Evolutionary conservation across 1,140 invertebrate species (phyloP), one percentile per base, ranked within the genome.

Genomic region (Nasonia longicornis): DNA sequence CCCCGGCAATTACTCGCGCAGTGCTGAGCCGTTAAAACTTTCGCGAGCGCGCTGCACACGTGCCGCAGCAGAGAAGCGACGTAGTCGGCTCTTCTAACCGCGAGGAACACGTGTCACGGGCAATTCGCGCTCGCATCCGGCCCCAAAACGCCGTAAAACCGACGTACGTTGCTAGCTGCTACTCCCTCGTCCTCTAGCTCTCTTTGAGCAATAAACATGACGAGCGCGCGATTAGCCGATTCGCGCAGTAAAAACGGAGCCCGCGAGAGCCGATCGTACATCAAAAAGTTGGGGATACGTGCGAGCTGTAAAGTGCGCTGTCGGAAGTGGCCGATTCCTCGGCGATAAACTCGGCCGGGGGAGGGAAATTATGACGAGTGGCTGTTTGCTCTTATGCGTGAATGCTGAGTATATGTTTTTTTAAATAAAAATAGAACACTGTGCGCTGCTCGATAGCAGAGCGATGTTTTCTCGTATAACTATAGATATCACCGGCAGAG

Each of bases 81-180:
- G 52, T 58, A 58, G 26, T 26, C 66, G 26, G 26, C 26, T 67
- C 66, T 1, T 67, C 22, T 67, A 67, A 26, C 22, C 14, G 29
- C 66, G 66, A 31, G 22, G 66, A 67, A 67, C 66, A 67, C 66
- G 66, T 67, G 66, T 67, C 66, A 58, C 52, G 66, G 66, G 22
- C 66, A 67, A 26, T 67, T 67, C 66, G 66, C 22, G 52, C 52
- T 58, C 6, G 52, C 20, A 58, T 58, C 52, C 52, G 52, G 4
- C 16, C 52, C 52, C 52, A 58, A 58, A 58, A 58, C 52, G 52
- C 20, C 66, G 66, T 67, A 67, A 67, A 67, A 67, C 66, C 66
- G 10, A 16, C 16, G 20, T 22, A 16, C 64, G 63, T 8, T 26
- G 26, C 31, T 35, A 3, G 31, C 31, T 66, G 16, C 52, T 58